Evolutionary conservation across 2,888 invertebrate species (phyloP).

Genomic region (Brenthis daphne): DNA sequence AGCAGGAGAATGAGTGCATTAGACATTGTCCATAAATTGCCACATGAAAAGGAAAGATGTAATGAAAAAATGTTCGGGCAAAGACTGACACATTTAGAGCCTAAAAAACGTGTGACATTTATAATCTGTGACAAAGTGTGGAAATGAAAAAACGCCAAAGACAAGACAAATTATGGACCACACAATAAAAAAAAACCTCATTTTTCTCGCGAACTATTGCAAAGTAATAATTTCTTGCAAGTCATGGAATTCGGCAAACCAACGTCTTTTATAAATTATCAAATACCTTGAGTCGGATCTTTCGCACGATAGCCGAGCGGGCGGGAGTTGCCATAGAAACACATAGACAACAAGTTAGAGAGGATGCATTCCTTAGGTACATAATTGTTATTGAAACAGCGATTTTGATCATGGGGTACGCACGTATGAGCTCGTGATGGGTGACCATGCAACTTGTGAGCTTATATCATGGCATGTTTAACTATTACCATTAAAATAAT

Average conservation of each 20-base stretch:
- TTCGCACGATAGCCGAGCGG: conserved; percentile 84
- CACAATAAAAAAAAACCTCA: not conserved
- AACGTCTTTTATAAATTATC: conserved; percentile 35
- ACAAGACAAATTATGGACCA: too few species aligned
- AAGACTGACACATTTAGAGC: too few species aligned
- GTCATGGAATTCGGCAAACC: conserved; percentile 11
- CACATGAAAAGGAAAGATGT: too few species aligned
- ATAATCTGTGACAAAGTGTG: too few species aligned
- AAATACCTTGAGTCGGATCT: conserved; percentile 82
- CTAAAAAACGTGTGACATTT: too few species aligned
- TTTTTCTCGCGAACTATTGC: conserved; percentile 11
- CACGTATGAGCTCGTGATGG: conserved; percentile 54
- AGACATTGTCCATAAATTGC: too few species aligned
- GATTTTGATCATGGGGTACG: conserved; percentile 46
- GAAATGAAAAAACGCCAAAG: too few species aligned
- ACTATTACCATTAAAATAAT: too few species aligned
- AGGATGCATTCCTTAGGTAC: conserved; percentile 74
- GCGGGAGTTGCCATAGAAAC: conserved; percentile 86
- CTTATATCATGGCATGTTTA: conserved; percentile 32
- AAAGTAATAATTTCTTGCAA: conserved; percentile 19
- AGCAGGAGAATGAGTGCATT: too few species aligned
- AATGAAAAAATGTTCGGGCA: too few species aligned
- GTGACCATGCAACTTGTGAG: conserved; percentile 56
- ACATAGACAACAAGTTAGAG: conserved; percentile 85
- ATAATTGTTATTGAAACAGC: conserved; percentile 54